Base-by-base conservation (phyloP, 2,113 vertebrate genomes). In the Morone chrysops region DNA sequence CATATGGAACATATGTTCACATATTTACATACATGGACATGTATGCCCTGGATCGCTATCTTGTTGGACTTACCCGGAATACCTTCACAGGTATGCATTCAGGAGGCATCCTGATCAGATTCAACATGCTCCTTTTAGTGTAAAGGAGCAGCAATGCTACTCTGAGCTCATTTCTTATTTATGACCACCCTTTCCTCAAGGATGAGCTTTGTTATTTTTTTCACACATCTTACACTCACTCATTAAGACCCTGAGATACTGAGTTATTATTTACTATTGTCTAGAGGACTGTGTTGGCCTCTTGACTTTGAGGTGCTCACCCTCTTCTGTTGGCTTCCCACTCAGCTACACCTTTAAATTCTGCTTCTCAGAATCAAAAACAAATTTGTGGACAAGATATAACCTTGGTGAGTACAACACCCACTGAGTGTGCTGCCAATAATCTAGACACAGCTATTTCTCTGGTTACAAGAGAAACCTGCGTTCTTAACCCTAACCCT, bases 21-120 rank as follows among this genome's bases (percentile, higher is more conserved):
- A n/a, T n/a, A n/a, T n/a, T n/a, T 80, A 77, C 54, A 70, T 59
- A 75, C 31, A 31, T 54, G 47, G 59, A 73, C 68, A 80, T 70
- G 45, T 36, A 48, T 18, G 41, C 6, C 25, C 25, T 73, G 17
- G 11, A 1, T 61, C 17, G 13, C 18, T 41, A 17, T 40, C 20
- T 50, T 22, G 22, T 60, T 8, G 11, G 18, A 62, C 20, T n/a
- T 47, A 45, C n/a, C n/a, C 40, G 36, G 4, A 31, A 59, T 40
- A 11, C 18, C 50, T 22, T 75, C 14, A 47, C n/a, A 45, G 22
- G 8, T 22, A 47, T 45, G 41, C 14, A 45, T 47, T 10, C 5
- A 59, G n/a, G 53, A 57, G 51, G 20, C 51, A 22, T 13, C 36
- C 31, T 70, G 18, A 63, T 62, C 36, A 40, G 38, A 25, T 25